A percentile compares a stretch with the other conserved stretches of the same genome.
These are phyloP conservation scores for Penaeus monodon DNA, from an alignment of 2,888 invertebrate genomes.

Conservation along the genomic window DNA sequence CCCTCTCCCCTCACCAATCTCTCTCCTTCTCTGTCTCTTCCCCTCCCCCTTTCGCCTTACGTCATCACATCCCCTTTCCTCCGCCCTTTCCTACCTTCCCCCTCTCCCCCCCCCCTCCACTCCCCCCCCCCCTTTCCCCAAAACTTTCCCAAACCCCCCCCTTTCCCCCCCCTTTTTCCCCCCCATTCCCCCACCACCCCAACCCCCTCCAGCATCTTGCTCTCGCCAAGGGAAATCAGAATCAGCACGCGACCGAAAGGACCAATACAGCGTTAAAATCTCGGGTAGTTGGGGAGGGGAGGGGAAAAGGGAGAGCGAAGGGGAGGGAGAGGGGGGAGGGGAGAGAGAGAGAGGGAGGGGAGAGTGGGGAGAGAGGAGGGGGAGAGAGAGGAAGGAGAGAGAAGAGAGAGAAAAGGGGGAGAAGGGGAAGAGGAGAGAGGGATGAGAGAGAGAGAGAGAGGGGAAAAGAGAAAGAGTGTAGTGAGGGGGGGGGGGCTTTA, in stretches of 20 bases:
- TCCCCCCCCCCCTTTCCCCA: background rate
- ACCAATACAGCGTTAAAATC: conserved; percentile 2
- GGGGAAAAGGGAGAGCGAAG: background rate
- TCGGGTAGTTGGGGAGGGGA: background rate
- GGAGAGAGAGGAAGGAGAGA: no score
- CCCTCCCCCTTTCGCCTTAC: background rate
- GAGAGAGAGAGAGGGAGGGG: no score
- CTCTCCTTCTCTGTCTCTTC: background rate
- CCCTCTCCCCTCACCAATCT: background rate
- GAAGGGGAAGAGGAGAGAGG: no score
- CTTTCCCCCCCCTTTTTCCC: background rate
- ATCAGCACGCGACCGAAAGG: conserved; percentile 6
- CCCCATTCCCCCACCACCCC: conserved; percentile 8
- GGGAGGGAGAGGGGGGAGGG: background rate
- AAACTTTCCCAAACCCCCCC: background rate
- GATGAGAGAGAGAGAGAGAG: no score
- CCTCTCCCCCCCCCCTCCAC: no score
- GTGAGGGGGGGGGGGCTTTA: no score
- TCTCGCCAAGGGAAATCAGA: background rate
- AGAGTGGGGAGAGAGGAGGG: no score
- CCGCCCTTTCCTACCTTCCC: no score
- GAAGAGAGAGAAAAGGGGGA: no score
- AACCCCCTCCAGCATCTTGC: conserved; percentile 8
- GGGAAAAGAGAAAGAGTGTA: no score
- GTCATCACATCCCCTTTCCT: no score